These are phyloP conservation scores for Pterostichus madidus DNA, from an alignment of 2,888 invertebrate species.

Conservation along the genomic window DNA sequence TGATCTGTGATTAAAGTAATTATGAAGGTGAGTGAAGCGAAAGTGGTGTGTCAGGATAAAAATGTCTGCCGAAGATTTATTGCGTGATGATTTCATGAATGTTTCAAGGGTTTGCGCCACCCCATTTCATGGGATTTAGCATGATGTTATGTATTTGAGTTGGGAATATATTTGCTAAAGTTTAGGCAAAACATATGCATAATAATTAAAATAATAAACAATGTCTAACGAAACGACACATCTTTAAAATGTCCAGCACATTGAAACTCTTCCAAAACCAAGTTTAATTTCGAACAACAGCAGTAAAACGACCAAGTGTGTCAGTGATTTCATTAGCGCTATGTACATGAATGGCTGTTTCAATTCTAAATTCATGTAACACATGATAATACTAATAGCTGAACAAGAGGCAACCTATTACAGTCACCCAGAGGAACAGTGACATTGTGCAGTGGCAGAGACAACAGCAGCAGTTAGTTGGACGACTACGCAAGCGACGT, in stretches of 20 bases:
- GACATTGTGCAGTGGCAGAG: background rate
- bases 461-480: background rate
- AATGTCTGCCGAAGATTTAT: too few species aligned
- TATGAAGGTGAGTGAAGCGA: too few species aligned
- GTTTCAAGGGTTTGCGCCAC: too few species aligned
- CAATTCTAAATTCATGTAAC: slow-evolving; percentile 65
- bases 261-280: slow-evolving; percentile 45
- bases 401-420: slow-evolving; percentile 63
- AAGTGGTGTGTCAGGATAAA: too few species aligned
- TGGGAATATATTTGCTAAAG: too few species aligned
- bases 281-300: slow-evolving; percentile 55
- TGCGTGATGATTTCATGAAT: too few species aligned
- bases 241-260: slow-evolving; percentile 48
- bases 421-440: slow-evolving; percentile 32
- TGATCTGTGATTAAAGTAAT: too few species aligned
- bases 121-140: too few species aligned
- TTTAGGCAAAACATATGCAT: background rate
- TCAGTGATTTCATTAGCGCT: slow-evolving; percentile 61
- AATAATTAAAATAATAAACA: slow-evolving; percentile 28
- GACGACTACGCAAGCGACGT: slow-evolving; percentile 35
- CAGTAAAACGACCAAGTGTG: slow-evolving; percentile 56
- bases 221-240: slow-evolving; percentile 28
- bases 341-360: slow-evolving; percentile 63
- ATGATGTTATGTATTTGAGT: too few species aligned
- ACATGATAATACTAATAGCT: slow-evolving; percentile 63